phyloP scores from a whole-genome alignment of 2,797 vertebrate species.

The Phalanger gymnotis region DNA sequence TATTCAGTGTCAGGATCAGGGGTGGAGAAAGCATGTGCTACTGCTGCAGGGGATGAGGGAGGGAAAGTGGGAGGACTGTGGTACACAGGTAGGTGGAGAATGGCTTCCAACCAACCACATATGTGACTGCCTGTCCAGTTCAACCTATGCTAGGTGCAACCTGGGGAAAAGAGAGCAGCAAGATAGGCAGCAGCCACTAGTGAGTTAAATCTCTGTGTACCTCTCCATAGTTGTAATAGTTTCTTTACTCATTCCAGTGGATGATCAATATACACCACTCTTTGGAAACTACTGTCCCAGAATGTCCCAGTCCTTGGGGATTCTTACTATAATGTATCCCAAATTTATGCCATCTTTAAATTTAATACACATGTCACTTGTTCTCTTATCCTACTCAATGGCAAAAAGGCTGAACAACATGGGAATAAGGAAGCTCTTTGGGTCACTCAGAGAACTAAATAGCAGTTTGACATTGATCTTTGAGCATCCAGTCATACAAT shows the following conservation, averaged over 20 bases:
- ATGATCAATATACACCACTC: background rate
- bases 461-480: background rate
- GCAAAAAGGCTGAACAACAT: background rate
- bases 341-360: background rate
- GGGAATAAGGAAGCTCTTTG: background rate
- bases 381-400: background rate
- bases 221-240: background rate
- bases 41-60: background rate
- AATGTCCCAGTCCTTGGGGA: background rate
- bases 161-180: background rate
- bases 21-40: background rate
- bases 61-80: background rate
- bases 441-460: background rate
- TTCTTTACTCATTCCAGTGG: background rate
- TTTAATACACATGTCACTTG: background rate
- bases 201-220: background rate
- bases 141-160: background rate
- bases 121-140: background rate
- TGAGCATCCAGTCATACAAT: background rate
- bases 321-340: background rate
- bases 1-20: background rate
- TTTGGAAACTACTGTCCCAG: background rate
- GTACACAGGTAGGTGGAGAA: background rate
- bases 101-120: background rate
- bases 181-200: background rate